Evolutionary conservation across 1,140 invertebrate species (phyloP), one percentile per base, ranked within the genome.

Genomic region (Mya arenaria): DNA sequence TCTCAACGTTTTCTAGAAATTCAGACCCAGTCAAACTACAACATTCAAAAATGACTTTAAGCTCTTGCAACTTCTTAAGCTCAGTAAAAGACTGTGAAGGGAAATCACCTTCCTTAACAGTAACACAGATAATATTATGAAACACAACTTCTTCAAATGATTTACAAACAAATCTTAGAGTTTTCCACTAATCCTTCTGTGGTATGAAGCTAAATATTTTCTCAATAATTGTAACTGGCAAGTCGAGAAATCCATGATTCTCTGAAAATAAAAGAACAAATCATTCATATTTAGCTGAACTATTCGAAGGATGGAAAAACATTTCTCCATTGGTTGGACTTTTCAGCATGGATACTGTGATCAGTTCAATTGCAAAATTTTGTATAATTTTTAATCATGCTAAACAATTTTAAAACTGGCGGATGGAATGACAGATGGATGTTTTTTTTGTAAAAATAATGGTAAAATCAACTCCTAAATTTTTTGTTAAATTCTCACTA

Each of bases 161-260:
- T 60, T 10, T 60, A 25, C 56, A 60, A 10, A 60, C 56, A 60
- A 60, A 25, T 60, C 56, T 60, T 60, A 25, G 10, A 60, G 56
- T 15, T 15, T 30, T 60, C 25, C 10, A 25, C 56, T 10, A 60
- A 15, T 60, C 19, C 10, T 60, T 60, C 8, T 60, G 10, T 15
- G 25, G 10, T 15, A 15, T 60, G 10, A 15, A 10, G 10, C 8
- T 25, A 15, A 60, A 60, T 60, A 60, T 60, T 25, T 25, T 30
- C 10, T 15, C 25, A 25, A 60, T 10, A 15, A 60, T 60, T 60
- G 10, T 25, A 60, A 15, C 56, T 60, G 56, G 56, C 56, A 60
- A 60, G 25, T 60, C 56, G 10, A 60, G 56, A 15, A 60, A 60
- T 15, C 10, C 10, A 10, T 15, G 56, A 60, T 60, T 60, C 13